Conservation (phyloP, 2,113 vertebrate species). For the Spea bombifrons region DNA sequence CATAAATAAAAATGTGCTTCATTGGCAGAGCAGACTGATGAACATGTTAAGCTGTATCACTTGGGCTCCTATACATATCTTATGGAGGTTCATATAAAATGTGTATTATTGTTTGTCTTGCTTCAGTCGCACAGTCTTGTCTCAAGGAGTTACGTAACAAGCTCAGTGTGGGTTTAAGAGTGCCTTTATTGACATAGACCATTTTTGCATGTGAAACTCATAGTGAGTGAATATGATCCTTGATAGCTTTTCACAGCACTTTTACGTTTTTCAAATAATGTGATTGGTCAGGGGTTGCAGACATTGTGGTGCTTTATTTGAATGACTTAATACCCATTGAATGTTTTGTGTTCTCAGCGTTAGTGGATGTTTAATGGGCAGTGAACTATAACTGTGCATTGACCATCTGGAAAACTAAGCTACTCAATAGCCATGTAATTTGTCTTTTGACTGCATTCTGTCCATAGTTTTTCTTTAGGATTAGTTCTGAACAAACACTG, state of each 20-base stretch:
- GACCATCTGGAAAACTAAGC: slow-evolving; percentile 63
- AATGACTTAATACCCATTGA: slow-evolving; percentile 50
- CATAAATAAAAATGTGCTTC: no score
- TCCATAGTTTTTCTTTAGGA: slow-evolving; percentile 50
- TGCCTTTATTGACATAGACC: slow-evolving; percentile 49
- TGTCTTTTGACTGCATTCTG: slow-evolving; percentile 63
- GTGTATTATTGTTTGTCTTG: background rate
- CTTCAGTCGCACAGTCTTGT: background rate
- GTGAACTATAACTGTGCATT: slow-evolving; percentile 56
- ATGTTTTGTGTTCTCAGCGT: slow-evolving; percentile 50
- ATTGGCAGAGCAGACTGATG: no score
- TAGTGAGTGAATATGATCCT: slow-evolving; percentile 30
- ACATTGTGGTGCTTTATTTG: slow-evolving; percentile 53
- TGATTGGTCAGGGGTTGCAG: slow-evolving; percentile 50
- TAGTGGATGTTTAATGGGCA: slow-evolving; percentile 53
- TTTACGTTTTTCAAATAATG: slow-evolving; percentile 53
- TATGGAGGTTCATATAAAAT: background rate
- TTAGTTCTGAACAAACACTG: slow-evolving; percentile 57
- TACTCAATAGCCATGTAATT: slow-evolving; percentile 60
- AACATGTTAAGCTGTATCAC: no score
- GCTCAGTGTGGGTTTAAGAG: background rate
- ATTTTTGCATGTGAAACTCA: slow-evolving; percentile 49
- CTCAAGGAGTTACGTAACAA: slow-evolving; percentile 5
- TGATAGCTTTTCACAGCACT: slow-evolving; percentile 39
- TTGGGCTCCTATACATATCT: no score